phyloP scores from a whole-genome alignment of 2,888 invertebrate genomes.

The Blastobasis adustella region DNA sequence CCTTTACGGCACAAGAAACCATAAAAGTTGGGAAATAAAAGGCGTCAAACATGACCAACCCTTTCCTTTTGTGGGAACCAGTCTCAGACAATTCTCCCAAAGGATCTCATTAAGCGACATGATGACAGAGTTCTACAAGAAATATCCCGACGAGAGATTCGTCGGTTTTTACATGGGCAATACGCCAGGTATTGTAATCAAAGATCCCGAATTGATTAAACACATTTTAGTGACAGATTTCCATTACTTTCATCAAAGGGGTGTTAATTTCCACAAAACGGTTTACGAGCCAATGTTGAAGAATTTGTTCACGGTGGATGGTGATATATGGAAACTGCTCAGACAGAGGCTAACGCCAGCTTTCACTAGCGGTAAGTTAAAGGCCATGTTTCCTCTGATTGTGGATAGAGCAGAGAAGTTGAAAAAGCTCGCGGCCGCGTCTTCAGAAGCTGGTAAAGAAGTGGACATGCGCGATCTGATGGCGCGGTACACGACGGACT shows the following conservation, averaged over 20 bases:
- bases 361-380: conserved; percentile 50
- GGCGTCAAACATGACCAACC: conserved; percentile 42
- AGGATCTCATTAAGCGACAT: conserved; percentile 35
- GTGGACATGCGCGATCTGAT: conserved; percentile 29
- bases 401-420: conserved; percentile 46
- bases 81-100: conserved; percentile 25
- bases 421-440: conserved; percentile 17
- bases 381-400: conserved; percentile 53
- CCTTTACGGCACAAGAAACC: conserved; percentile 39
- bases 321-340: conserved; percentile 49
- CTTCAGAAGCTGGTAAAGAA: conserved; percentile 31
- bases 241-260: conserved; percentile 36
- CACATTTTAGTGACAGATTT: conserved; percentile 42
- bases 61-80: conserved; percentile 36
- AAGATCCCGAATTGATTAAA: conserved; percentile 43
- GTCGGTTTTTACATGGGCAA: conserved; percentile 40
- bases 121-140: conserved; percentile 40
- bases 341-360: conserved; percentile 50
- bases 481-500: conserved; percentile 29
- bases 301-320: conserved; percentile 44
- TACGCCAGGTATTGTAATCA: conserved; percentile 37
- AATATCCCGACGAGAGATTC: conserved; percentile 38
- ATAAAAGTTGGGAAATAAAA: conserved; percentile 36
- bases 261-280: conserved; percentile 27
- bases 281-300: conserved; percentile 30